Conservation (phyloP, 1,140 invertebrate genomes). For the Aleiodes sp. region DNA sequence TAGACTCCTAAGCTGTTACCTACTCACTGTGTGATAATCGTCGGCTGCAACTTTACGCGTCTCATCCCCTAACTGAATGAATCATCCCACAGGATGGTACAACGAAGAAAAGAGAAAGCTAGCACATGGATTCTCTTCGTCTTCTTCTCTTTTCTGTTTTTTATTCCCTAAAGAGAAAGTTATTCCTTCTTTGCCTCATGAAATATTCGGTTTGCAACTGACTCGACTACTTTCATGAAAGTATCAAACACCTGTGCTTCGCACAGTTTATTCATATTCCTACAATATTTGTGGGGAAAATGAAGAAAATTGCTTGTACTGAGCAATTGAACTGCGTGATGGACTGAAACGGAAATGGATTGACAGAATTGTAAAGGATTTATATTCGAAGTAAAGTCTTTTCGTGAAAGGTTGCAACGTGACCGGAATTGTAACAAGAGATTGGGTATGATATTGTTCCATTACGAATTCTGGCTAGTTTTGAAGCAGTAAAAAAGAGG, state of each 20-base stretch:
- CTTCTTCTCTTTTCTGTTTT: constrained; percentile 33
- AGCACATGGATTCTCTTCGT: background rate
- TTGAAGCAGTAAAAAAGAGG: no score
- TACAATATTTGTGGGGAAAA: background rate
- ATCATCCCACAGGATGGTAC: constrained; percentile 29
- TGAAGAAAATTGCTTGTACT: no score
- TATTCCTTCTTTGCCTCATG: no score
- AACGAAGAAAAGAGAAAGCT: background rate
- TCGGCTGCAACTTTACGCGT: constrained; percentile 28
- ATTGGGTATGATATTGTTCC: no score
- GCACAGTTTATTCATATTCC: background rate
- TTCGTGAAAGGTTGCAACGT: background rate
- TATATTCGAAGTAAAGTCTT: background rate
- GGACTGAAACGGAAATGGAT: no score
- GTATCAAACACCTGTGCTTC: constrained; percentile 50
- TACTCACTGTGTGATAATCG: constrained; percentile 29
- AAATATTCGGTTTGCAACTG: constrained; percentile 48
- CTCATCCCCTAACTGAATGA: constrained; percentile 32
- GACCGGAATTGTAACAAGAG: no score
- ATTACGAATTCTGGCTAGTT: no score
- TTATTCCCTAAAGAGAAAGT: constrained; percentile 32
- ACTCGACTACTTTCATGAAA: constrained; percentile 37
- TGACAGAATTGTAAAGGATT: no score
- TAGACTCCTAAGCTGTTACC: no score
- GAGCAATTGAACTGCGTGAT: no score